Evolutionary conservation across 2,797 vertebrate genomes (phyloP), one percentile per base, ranked within the genome.

Genomic region (Pachyuromys duprasi): DNA sequence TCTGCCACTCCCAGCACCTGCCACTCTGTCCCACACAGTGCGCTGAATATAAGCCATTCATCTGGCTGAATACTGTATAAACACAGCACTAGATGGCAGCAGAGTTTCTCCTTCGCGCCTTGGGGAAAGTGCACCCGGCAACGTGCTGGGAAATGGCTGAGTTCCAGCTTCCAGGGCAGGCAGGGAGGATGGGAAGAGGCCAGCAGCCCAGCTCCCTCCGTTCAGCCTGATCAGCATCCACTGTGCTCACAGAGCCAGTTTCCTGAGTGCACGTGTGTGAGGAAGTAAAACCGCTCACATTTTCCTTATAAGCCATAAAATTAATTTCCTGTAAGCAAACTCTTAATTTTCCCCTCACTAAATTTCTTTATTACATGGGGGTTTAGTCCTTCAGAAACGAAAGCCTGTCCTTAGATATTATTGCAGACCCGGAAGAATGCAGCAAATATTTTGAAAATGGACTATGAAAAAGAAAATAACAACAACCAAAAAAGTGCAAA

Each of bases 61-160:
- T 80, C 28, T 55, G 42, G 78, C 20, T 22, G 75, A 55, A 86
- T 9, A 14, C 53, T 89, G 69, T 17, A 14, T 26, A 11, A 60
- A 57, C 93, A 53, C 93, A 53, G 45, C 98, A 95, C 95, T 96
- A 97, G 96, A 49, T 96, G 96, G 97, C 95, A 95, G 88, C 39
- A 3, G 76, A 60, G 94, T 74, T 82, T 53, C 74, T 96, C 63
- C 24, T 53, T 91, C 17, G 24, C 4, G 53, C 36, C 1, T 2
- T 2, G 22, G 57, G 63, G 42, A 62, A 62, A 28, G 69, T 1
- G n/a, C 2, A 0, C 39, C 24, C 5, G 6, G 65, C 36, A 63
- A 45, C 17, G 28, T 20, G 7, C 2, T 26, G 67, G 87, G 84
- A 86, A 83, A 82, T 28, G 42, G 92, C 65, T 91, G 79, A 42